Base-by-base conservation (phyloP, 2,113 vertebrate genomes). In the Syngnathus floridae region DNA sequence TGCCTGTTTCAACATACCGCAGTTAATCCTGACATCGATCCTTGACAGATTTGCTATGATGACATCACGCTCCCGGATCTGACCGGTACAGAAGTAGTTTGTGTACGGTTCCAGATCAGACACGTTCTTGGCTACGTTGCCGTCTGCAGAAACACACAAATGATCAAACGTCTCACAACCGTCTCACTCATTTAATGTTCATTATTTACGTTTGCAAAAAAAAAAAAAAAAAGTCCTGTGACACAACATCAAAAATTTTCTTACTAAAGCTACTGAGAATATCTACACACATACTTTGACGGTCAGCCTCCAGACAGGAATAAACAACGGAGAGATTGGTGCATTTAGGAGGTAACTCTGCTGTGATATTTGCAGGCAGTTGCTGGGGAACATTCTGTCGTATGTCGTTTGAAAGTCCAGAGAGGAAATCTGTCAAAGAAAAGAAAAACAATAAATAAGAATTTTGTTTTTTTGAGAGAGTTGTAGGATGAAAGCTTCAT, bases 51-150 rank as follows among this genome's bases (percentile, higher is more conserved):
- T 56, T 1, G 3, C 46, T 0, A 16, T 54, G 40, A 0, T 1
- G 36, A 0, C 19, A 8, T 3, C 16, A 10, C 52, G 38, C 0
- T 59, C 0, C 14, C 17, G 51, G 48, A 85, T 65, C 5, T 31
- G 12, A 66, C 77, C 79, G 4, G 7, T 55, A 22, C 81, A 87
- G 21, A 0, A 61, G 78, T 85, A 84, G 1, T 57, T 0, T 38
- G 72, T 82, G 62, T 54, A 82, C 0, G 79, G 78, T 66, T 87
- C 59, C 72, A 85, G 40, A 0, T 75, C 13, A 2, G 60, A 22
- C 5, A 56, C 1, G 0, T 0, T 6, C 61, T 10, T 52, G 9
- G 3, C 0, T 12, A 4, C 22, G 0, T 21, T 0, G 2, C 3
- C 19, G 4, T 58, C 80, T 81, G 58, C 59, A 35, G 66, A 72